A percentile compares a stretch with the other conserved stretches of the same genome.
phyloP scores from a whole-genome alignment of 2,797 vertebrate genomes.

The Rachycentron canadum region DNA sequence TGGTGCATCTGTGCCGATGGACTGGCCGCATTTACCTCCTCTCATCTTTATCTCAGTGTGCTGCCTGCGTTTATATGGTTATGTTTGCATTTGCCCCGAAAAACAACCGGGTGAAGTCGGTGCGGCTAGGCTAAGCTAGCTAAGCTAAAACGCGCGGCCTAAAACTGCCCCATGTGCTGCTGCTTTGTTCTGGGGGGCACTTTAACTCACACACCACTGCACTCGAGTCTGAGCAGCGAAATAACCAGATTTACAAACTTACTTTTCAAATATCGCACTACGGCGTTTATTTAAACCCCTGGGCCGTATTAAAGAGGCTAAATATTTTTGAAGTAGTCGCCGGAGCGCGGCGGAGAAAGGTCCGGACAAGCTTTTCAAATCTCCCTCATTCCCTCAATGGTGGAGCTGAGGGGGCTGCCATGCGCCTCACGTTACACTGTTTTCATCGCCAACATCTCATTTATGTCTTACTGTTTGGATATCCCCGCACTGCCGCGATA shows the following conservation, averaged over 20 bases:
- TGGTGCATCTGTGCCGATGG: not conserved
- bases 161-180: slow-evolving; percentile 88
- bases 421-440: slow-evolving; percentile 88
- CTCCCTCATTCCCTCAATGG: slow-evolving; percentile 92
- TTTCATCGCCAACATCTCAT: slow-evolving; percentile 77
- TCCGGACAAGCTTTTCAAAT: slow-evolving; percentile 90
- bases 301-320: not conserved
- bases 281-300: not conserved
- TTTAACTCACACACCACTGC: slow-evolving; percentile 89
- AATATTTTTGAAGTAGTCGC: slow-evolving; percentile 46
- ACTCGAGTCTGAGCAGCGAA: slow-evolving; percentile 71
- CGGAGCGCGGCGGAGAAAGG: slow-evolving; percentile 56
- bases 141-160: slow-evolving; percentile 84
- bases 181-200: slow-evolving; percentile 94
- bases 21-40: accelerated
- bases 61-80: accelerated
- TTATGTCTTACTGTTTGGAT: slow-evolving; percentile 35
- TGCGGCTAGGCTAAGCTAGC: slow-evolving; percentile 57
- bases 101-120: not conserved
- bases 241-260: slow-evolving; percentile 50
- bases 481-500: not conserved
- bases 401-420: slow-evolving; percentile 87
- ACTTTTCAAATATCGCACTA: slow-evolving; percentile 4
- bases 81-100: too few relatives aligned
- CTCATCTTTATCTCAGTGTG: accelerated